A percentile compares a stretch with the other conserved stretches of the same genome.
These are phyloP conservation scores for Pseudochirops corinnae DNA, from an alignment of 2,797 vertebrate species.

Conservation along the genomic window DNA sequence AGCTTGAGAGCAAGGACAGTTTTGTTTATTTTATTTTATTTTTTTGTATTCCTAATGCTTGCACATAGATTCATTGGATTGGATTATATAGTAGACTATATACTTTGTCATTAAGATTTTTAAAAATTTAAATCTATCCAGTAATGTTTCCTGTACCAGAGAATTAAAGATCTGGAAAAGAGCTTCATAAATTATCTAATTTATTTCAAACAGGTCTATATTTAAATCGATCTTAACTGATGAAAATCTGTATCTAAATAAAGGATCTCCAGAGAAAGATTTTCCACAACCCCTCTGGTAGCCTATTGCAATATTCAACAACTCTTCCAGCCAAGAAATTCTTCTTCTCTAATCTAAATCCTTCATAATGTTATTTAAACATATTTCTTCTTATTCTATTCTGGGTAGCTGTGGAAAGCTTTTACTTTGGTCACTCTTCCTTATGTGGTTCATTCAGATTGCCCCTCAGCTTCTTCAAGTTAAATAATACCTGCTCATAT, in stretches of 20 bases:
- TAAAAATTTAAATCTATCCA: background rate
- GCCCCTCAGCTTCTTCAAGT: background rate
- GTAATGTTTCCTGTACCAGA: background rate
- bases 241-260: background rate
- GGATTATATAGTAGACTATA: background rate
- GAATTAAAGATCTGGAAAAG: background rate
- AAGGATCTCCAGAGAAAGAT: background rate
- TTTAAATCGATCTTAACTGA: background rate
- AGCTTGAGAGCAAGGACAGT: background rate
- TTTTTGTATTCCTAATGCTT: background rate
- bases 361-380: background rate
- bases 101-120: background rate
- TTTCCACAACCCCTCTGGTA: background rate
- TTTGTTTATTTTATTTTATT: background rate
- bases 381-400: background rate
- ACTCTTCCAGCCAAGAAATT: background rate
- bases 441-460: background rate
- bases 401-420: background rate
- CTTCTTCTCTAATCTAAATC: background rate
- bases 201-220: background rate
- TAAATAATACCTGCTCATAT: background rate
- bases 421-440: background rate
- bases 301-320: background rate
- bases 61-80: background rate
- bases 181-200: background rate